Conservation (phyloP, 2,888 invertebrate species). For the Drosophila incognita region DNA sequence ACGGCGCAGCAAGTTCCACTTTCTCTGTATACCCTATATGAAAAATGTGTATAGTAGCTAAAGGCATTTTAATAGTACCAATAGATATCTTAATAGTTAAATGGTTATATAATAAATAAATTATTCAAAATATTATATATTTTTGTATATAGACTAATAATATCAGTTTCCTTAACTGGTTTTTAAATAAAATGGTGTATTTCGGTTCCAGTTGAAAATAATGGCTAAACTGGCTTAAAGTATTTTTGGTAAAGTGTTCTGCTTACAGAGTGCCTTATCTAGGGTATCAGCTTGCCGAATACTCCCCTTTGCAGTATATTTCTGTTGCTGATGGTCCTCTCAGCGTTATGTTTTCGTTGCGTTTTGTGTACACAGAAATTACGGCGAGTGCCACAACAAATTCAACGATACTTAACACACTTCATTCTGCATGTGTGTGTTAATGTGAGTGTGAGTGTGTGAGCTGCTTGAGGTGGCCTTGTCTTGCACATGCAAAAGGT, state of each 20-base stretch:
- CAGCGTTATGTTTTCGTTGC: slow-evolving; percentile 41
- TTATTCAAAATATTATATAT: neutral
- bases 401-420: slow-evolving; percentile 35
- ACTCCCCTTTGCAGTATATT: neutral
- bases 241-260: neutral
- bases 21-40: slow-evolving; percentile 19
- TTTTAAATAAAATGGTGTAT: neutral
- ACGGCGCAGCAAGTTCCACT: slow-evolving; percentile 12
- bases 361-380: slow-evolving; percentile 68
- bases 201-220: neutral
- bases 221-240: neutral
- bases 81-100: neutral
- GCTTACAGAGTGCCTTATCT: neutral
- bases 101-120: neutral
- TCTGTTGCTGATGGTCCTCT: slow-evolving; percentile 4
- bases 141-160: neutral
- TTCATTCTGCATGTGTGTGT: slow-evolving; percentile 1
- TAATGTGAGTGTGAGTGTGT: slow-evolving; percentile 13
- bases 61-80: neutral
- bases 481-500: slow-evolving; percentile 46
- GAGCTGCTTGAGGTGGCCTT: slow-evolving; percentile 28
- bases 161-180: neutral
- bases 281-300: slow-evolving; percentile 5
- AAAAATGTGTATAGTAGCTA: too few species aligned
- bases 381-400: slow-evolving; percentile 35